Evolutionary conservation across 92 coral and sea anemone species (phyloP), one percentile per base, ranked within the genome.

Genomic region (Porites divaricata): DNA sequence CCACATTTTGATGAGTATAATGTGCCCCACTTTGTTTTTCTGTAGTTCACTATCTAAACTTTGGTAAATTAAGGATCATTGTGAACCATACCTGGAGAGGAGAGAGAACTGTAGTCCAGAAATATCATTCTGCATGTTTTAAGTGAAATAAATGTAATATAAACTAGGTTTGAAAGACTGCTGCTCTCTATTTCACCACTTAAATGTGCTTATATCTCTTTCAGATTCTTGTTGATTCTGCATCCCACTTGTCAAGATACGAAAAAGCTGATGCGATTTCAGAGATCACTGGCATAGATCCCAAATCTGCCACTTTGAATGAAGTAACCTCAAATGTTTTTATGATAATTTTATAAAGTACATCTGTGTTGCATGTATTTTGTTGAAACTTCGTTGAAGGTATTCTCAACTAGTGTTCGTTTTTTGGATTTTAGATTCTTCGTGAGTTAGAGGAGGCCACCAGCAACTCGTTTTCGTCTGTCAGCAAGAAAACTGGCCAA

Each of bases 141-240:
- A 35, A 35, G 5, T n/a, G n/a, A n/a, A n/a, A n/a, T 35, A 35
- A 35, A 35, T 35, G 41, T 6, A 4, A 35, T 35, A 35, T 35
- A 35, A 35, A 35, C 41, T 35, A 35, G 41, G 41, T 35, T 35
- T 35, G 41, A 35, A 35, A 35, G 41, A 6, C 41, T 35, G 41
- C 4, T 35, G 41, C 41, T 35, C 41, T 35, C 20, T 16, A 17
- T 69, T 51, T 11, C 14, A 14, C 3, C 19, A 69, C 23, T 35
- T 52, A 69, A 69, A 11, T 26, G 20, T 19, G 62, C 16, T 78
- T 58, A 28, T 22, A 11, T 67, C 35, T 51, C 53, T 21, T 70
- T 41, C 74, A 96, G 98, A 85, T 96, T 17, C 64, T 96, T 48
- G 80, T 88, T 54, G 94, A 87, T 62, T 92, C 98, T 1, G 79